These are phyloP conservation scores for Ypsolopha sequella DNA, from an alignment of 2,888 invertebrate genomes.

Conservation along the genomic window DNA sequence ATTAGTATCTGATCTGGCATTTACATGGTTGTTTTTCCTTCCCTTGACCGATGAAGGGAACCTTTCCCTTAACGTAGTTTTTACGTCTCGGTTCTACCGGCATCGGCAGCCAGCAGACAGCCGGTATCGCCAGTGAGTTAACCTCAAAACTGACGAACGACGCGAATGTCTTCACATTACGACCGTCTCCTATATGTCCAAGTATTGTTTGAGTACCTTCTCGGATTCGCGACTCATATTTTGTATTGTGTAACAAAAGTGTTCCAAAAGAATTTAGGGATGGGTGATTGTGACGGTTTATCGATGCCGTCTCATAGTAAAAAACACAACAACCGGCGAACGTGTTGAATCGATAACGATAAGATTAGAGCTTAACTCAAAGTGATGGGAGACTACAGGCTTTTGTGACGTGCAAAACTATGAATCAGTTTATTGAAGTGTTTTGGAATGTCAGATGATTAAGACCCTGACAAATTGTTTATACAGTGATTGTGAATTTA, in stretches of 20 bases:
- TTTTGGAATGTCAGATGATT: not conserved
- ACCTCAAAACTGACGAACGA: constrained; percentile 66
- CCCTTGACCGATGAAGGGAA: constrained; percentile 33
- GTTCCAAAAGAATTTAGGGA: too few relatives aligned
- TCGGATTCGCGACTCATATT: not conserved
- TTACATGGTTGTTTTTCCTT: constrained; percentile 14
- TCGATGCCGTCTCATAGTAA: not conserved
- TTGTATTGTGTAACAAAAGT: too few relatives aligned
- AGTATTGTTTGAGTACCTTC: not conserved
- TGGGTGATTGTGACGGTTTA: too few relatives aligned
- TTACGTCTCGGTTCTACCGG: constrained; percentile 13
- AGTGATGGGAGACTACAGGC: not conserved
- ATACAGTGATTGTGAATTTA: not conserved
- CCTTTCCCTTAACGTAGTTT: constrained; percentile 22
- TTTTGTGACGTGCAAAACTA: not conserved
- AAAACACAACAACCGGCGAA: not conserved
- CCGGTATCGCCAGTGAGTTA: constrained; percentile 65
- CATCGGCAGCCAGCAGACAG: constrained; percentile 35
- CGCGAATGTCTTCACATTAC: constrained; percentile 61
- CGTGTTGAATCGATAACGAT: constrained; percentile 2
- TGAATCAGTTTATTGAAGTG: not conserved
- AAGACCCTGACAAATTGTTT: not conserved
- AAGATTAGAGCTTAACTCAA: not conserved
- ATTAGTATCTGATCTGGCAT: too few relatives aligned
- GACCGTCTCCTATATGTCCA: constrained; percentile 32